Base-by-base conservation (phyloP, 2,113 vertebrate species). In the Myrmecobius fasciatus region DNA sequence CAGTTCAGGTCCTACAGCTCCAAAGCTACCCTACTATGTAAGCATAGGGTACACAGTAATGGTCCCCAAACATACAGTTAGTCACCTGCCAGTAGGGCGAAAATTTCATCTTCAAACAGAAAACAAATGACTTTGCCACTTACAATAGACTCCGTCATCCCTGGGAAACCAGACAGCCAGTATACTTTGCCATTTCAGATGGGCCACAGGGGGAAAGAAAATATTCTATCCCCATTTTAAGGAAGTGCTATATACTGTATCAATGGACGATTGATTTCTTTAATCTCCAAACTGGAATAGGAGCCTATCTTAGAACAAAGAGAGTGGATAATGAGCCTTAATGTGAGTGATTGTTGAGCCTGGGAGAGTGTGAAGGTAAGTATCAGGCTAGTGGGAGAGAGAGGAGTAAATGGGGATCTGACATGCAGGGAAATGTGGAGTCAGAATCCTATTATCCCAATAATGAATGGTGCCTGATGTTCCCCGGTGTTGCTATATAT, bases 301-400 rank as follows among this genome's bases (percentile, higher is more conserved):
- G 0, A 94, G 67, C 25, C 67, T 88, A 94, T 93, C 97, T 97
- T 47, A 93, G 97, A 56, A 93, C 91, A 93, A 94, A 96, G 92
- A 67, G 4, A 26, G 48, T 0, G 10, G 53, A 83, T 91, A 52
- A 12, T 91, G 92, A 90, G 49, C 91, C 53, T 95, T 93, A 95
- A 94, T 89, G 28, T 67, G 90, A 97, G n/a, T 89, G 75, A 93
- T 20, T 97, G 93, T 49, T 90, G 92, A 94, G 47, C 53, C 31
- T 0, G 49, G n/a, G 56, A 51, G 75, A 91, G 54, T 93, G 48
- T 47, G 12, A 48, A 89, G 14, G 46, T 36, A 89, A 95, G 53
- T 25, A 26, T 94, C 60, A 31, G 24, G n/a, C 51, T 14, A 95
- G 89, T 28, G 43, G 52, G 54, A 51, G 24, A 90, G 91, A 8